Evolutionary conservation across 2,797 vertebrate genomes (phyloP), one percentile per base, ranked within the genome.

Genomic region (Pangasius macronema): DNA sequence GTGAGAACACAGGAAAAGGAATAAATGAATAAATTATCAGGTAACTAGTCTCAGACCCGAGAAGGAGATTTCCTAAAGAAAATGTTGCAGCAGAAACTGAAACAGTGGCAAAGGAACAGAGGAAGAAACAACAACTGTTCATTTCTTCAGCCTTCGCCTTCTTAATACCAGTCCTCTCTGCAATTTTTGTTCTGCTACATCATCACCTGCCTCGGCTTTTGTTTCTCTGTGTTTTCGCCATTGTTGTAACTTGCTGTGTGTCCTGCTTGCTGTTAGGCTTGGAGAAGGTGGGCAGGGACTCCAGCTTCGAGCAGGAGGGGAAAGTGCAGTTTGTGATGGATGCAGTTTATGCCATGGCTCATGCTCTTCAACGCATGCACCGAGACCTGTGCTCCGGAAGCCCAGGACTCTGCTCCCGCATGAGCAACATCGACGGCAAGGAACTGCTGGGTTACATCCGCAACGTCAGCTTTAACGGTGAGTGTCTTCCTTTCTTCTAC

Each of bases 271-370:
- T 91, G n/a, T 1, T 92, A 99, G 98, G 97, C 3, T 89, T 98
- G 92, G 98, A 99, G 94, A 96, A 98, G 89, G 97, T 99, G 75
- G 97, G 97, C 0, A 96, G 97, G 70, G 97, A 99, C 92, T 99
- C 98, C 3, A 94, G 93, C 57, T 99, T 98, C 3, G 98, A 99
- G 87, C 98, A 99, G 93, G 98, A 99, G 90, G 98, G 98, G 42
- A 99, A 99, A 91, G 98, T 99, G 11, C 98, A 99, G 89, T 99
- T 99, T 91, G 98, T 99, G 89, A 98, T 99, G 90, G 98, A 99
- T 76, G 98, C 98, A 0, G 98, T 99, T 0, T 99, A 98, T 86
- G 96, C 97, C 90, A 97, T 99, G 97, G 98, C 98, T 30, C 97
- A 99, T 57, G 97, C 98, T 2, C 94, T 99, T 82, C 97, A 99